Conservation (phyloP, 2,888 invertebrate species). For the Atethmia centrago region DNA sequence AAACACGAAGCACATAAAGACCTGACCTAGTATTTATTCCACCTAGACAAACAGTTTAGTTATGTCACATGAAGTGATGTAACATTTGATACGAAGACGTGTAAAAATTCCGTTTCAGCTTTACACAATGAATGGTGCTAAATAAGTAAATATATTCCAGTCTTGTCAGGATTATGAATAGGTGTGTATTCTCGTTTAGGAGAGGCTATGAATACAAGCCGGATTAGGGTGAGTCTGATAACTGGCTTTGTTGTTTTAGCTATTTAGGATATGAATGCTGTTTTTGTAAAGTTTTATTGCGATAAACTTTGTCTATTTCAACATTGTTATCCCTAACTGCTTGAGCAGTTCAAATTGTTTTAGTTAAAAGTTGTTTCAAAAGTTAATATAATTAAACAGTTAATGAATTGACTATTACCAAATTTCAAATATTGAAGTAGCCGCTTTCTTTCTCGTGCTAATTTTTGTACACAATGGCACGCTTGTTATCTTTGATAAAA, state of each 20-base stretch:
- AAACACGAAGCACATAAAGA: constrained; percentile 26
- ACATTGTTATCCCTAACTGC: constrained; percentile 47
- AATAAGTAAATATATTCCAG: constrained; percentile 56
- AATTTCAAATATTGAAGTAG: constrained; percentile 6
- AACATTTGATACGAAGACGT: constrained; percentile 47
- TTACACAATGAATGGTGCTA: constrained; percentile 37
- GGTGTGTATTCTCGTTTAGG: constrained; percentile 28
- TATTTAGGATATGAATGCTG: constrained; percentile 54
- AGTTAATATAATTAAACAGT: constrained; percentile 37
- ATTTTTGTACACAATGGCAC: background rate
- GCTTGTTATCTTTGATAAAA: background rate
- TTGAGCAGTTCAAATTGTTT: constrained; percentile 34
- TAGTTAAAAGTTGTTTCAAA: constrained; percentile 47
- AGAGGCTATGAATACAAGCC: constrained; percentile 53
- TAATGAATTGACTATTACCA: constrained; percentile 37
- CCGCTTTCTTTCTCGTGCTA: constrained; percentile 6
- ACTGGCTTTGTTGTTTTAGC: constrained; percentile 45
- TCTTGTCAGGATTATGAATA: constrained; percentile 56
- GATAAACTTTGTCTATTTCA: constrained; percentile 44
- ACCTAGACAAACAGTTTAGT: constrained; percentile 46
- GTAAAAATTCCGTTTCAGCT: constrained; percentile 38
- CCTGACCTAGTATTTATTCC: constrained; percentile 43
- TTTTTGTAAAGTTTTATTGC: constrained; percentile 50
- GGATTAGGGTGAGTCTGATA: constrained; percentile 42
- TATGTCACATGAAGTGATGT: constrained; percentile 47